A percentile compares a stretch with the other conserved stretches of the same genome.
Conservation (phyloP, 2,797 vertebrate genomes). For the Scleropages formosus region DNA sequence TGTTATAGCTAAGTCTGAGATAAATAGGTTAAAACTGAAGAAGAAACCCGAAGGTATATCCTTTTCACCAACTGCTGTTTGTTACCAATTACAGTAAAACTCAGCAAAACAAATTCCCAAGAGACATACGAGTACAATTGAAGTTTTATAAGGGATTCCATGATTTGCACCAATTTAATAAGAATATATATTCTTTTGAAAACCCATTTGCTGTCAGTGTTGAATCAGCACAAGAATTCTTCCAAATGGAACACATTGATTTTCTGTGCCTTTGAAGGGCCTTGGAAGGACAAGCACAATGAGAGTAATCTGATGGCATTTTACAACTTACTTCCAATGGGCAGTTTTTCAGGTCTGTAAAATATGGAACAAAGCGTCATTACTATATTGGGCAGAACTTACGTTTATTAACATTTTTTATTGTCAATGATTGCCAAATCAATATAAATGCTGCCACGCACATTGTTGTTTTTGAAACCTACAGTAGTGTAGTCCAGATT, state of each 20-base stretch:
- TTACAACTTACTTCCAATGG: background rate
- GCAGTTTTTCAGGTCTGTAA: no score
- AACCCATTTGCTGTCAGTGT: slow-evolving; percentile 10
- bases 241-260: slow-evolving; percentile 17
- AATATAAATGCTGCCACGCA: no score
- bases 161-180: slow-evolving; percentile 8
- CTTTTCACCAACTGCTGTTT: no score
- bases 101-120: background rate
- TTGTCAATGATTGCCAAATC: slow-evolving; percentile 7
- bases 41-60: no score
- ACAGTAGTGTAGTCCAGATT: no score
- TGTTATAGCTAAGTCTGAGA: no score
- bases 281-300: background rate
- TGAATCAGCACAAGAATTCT: slow-evolving; percentile 2
- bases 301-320: background rate
- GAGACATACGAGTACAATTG: background rate
- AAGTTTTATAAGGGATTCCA: background rate
- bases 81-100: background rate
- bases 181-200: slow-evolving; percentile 5
- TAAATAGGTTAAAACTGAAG: no score
- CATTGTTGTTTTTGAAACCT: no score
- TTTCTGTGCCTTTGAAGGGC: background rate
- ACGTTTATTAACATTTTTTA: slow-evolving; percentile 13
- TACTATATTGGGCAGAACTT: background rate
- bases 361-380: background rate